A percentile compares a stretch with the other conserved stretches of the same genome.
These are phyloP conservation scores for Itoplectis maculator DNA, from an alignment of 2,888 invertebrate species.

Conservation along the genomic window DNA sequence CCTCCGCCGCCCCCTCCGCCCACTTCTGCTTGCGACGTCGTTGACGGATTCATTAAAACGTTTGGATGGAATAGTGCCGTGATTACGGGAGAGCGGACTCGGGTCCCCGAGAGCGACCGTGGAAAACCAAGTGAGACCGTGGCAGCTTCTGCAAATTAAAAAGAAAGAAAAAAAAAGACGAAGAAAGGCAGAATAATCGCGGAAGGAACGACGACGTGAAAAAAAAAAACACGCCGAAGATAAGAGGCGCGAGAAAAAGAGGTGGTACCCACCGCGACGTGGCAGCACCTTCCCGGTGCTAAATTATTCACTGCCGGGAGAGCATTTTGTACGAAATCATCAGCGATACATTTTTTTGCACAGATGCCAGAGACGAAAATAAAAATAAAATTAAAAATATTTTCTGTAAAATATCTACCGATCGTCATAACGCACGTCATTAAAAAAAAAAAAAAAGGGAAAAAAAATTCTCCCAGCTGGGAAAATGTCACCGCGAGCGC, in stretches of 20 bases:
- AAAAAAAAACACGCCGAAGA: slow-evolving; percentile 26
- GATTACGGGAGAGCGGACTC: slow-evolving; percentile 74
- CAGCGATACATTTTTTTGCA: no score
- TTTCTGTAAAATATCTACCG: no score
- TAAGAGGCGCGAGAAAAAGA: slow-evolving; percentile 5
- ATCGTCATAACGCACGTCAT: no score
- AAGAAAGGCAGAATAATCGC: slow-evolving; percentile 26
- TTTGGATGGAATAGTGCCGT: slow-evolving; percentile 76
- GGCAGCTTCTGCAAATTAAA: slow-evolving; percentile 56
- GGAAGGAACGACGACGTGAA: slow-evolving; percentile 41
- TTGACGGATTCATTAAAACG: slow-evolving; percentile 81
- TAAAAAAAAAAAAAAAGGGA: no score
- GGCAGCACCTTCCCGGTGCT: neutral
- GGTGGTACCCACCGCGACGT: neutral
- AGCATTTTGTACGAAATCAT: neutral
- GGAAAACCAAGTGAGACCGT: slow-evolving; percentile 39
- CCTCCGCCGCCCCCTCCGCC: slow-evolving; percentile 44
- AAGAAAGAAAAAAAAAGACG: slow-evolving; percentile 40
- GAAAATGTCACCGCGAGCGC: no score
- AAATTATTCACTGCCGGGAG: neutral
- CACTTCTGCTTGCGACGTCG: slow-evolving; percentile 68
- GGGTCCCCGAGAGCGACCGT: slow-evolving; percentile 69
- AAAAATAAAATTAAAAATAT: no score
- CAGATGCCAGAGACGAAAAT: no score
- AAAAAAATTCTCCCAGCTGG: no score